Percentiles rank a stretch among this genome's conserved stretches.
Conservation (phyloP, 2,113 vertebrate genomes). For the Brienomyrus brachyistius region DNA sequence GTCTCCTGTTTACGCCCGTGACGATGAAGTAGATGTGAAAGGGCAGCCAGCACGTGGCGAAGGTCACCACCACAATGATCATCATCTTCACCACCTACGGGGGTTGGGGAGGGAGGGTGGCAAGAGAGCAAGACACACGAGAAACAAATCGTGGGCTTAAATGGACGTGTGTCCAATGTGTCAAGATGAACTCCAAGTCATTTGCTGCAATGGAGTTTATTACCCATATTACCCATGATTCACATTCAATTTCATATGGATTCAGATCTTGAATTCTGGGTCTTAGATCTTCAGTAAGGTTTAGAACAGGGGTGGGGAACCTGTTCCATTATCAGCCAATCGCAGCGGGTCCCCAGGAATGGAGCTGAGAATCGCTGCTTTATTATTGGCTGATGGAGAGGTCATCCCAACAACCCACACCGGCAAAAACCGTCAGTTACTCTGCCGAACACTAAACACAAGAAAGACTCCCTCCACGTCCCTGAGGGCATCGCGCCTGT, state of each 20-base stretch:
- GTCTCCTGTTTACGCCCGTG: slow-evolving; percentile 70
- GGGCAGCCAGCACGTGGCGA: slow-evolving; percentile 93
- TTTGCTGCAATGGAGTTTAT: neutral
- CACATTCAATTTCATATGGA: neutral
- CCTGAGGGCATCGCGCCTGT: neutral
- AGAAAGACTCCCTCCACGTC: neutral
- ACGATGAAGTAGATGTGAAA: slow-evolving; percentile 91
- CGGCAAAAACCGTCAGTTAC: neutral
- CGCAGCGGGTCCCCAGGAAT: no score
- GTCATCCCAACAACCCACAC: no score
- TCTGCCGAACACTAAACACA: neutral
- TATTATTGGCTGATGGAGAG: no score
- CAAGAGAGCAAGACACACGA: neutral
- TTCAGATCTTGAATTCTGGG: neutral
- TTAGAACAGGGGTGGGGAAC: neutral
- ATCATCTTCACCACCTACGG: slow-evolving; percentile 97
- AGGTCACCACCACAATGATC: slow-evolving; percentile 93
- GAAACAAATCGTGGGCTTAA: neutral
- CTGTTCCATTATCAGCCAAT: no score
- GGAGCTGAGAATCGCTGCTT: no score
- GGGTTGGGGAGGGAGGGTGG: slow-evolving; percentile 6
- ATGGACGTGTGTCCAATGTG: neutral
- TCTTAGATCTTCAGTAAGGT: neutral
- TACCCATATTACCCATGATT: neutral
- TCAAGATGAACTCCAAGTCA: neutral